Conservation (phyloP, 2,888 invertebrate species). For the Teinopalpus imperialis region DNA sequence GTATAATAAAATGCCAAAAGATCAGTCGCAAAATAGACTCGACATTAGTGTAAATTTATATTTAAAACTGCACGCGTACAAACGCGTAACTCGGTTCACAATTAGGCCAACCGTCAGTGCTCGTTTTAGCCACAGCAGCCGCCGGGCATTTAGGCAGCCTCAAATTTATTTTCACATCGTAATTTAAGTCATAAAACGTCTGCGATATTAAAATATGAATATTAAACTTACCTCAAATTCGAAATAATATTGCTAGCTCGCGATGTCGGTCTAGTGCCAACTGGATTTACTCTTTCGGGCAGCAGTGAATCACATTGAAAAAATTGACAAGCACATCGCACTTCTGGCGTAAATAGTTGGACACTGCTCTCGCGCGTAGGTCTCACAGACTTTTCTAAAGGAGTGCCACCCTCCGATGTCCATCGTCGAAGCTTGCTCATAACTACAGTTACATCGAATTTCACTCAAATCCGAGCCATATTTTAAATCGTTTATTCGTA, state of each 20-base stretch:
- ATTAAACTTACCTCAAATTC: slow-evolving; percentile 65
- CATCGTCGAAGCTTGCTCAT: slow-evolving; percentile 83
- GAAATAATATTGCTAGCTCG: slow-evolving; percentile 77
- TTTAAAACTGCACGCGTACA: slow-evolving; percentile 60
- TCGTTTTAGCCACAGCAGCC: slow-evolving; percentile 78
- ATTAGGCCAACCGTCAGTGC: slow-evolving; percentile 76
- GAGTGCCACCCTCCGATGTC: slow-evolving; percentile 85
- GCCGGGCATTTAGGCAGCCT: slow-evolving; percentile 60
- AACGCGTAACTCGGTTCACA: slow-evolving; percentile 66
- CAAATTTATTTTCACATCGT: slow-evolving; percentile 56
- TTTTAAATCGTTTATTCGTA: slow-evolving; percentile 43
- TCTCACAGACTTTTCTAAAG: slow-evolving; percentile 83
- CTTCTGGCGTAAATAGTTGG: slow-evolving; percentile 88
- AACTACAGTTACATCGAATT: slow-evolving; percentile 52
- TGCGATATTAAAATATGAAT: slow-evolving; percentile 41
- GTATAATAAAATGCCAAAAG: slow-evolving; percentile 35
- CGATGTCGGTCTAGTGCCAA: slow-evolving; percentile 85
- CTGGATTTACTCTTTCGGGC: slow-evolving; percentile 87
- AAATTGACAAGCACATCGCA: slow-evolving; percentile 93
- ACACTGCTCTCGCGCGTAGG: slow-evolving; percentile 88
- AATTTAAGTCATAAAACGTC: slow-evolving; percentile 59
- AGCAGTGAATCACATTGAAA: slow-evolving; percentile 90
- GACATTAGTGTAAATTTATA: slow-evolving; percentile 64
- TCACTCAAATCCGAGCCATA: slow-evolving; percentile 47
- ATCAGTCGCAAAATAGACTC: slow-evolving; percentile 54